Conservation (phyloP, 2,113 vertebrate species). For the Dolichallabes microphthalmus region DNA sequence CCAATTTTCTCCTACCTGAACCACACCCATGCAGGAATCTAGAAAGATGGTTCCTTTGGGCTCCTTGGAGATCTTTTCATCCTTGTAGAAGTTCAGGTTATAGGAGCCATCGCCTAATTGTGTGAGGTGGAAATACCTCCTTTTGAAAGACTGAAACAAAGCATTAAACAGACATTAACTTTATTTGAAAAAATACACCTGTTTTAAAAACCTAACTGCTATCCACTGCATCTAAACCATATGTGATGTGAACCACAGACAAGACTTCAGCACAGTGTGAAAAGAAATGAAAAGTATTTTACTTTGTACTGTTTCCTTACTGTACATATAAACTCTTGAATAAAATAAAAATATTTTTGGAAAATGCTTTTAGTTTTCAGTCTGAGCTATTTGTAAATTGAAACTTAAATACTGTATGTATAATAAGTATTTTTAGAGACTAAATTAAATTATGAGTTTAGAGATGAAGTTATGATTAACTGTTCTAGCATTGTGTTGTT, state of each 20-base stretch:
- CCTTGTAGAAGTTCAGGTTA: conserved; percentile 98
- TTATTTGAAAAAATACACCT: conserved; percentile 39
- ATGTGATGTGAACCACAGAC: not conserved
- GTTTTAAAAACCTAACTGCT: no score
- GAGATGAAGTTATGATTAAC: not conserved
- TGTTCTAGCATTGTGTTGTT: not conserved
- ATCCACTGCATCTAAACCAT: not conserved
- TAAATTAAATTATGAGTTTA: not conserved
- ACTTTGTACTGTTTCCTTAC: no score
- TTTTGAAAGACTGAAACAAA: conserved; percentile 89
- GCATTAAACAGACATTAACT: conserved; percentile 36
- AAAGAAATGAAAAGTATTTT: not conserved
- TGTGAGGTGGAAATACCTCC: conserved; percentile 95
- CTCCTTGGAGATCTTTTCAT: conserved; percentile 98
- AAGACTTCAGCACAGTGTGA: not conserved
- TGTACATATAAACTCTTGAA: not conserved
- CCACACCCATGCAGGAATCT: conserved; percentile 98
- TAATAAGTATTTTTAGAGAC: not conserved
- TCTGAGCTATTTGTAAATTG: not conserved
- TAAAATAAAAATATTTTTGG: not conserved
- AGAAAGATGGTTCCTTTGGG: conserved; percentile 98
- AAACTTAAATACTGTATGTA: not conserved
- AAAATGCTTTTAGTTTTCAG: not conserved
- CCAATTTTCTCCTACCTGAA: conserved; percentile 79
- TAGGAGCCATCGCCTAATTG: conserved; percentile 96